These are phyloP conservation scores for Phoenicopterus ruber DNA, from an alignment of 2,113 vertebrate genomes.

Conservation along the genomic window DNA sequence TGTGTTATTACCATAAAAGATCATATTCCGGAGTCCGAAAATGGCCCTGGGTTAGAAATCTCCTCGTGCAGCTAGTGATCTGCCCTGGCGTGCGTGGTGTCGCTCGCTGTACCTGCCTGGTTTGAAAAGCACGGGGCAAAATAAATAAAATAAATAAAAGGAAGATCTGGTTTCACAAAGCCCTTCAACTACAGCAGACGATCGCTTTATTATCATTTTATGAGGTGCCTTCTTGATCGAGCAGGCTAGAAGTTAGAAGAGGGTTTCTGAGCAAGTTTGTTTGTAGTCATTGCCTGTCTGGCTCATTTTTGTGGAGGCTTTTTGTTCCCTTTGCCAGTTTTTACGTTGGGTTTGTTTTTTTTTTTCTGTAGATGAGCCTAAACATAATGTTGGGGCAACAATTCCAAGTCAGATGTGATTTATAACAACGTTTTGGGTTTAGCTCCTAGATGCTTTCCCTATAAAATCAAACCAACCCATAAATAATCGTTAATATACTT, in stretches of 20 bases:
- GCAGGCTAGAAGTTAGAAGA: not conserved
- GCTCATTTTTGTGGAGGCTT: not conserved
- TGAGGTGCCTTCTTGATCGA: not conserved
- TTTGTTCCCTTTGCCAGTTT: not conserved
- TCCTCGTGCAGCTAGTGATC: not conserved
- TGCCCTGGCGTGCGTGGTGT: rapidly evolving
- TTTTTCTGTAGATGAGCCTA: not conserved
- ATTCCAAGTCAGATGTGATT: not conserved
- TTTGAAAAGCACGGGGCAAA: not conserved
- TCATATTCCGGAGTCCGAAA: not conserved
- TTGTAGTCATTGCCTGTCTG: not conserved
- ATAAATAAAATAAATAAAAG: not conserved
- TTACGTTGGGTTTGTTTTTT: too few species aligned
- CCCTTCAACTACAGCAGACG: not conserved
- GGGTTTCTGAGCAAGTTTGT: not conserved
- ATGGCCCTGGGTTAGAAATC: not conserved
- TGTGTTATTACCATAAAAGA: not conserved
- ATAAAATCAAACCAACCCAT: not conserved
- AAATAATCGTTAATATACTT: not conserved
- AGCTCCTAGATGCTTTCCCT: not conserved
- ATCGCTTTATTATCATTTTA: not conserved
- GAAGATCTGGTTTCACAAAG: not conserved
- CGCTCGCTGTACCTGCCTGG: rapidly evolving
- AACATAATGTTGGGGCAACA: not conserved
- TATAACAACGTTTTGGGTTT: not conserved